phyloP scores from a whole-genome alignment of 2,113 vertebrate genomes.

The Cyanoderma ruficeps region DNA sequence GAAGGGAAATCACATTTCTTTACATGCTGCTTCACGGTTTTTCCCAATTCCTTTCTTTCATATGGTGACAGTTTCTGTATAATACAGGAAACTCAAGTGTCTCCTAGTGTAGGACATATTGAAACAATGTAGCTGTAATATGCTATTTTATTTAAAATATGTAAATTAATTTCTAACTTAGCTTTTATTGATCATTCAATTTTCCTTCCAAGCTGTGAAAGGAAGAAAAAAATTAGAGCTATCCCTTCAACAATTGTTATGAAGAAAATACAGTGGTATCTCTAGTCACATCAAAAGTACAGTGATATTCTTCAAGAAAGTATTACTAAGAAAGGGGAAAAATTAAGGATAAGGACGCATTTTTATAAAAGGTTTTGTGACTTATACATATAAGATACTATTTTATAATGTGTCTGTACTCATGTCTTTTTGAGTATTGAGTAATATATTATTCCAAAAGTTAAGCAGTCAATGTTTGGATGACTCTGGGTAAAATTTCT shows the following conservation, averaged over 20 bases:
- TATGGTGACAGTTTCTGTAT: neutral
- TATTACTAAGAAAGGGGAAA: accelerated
- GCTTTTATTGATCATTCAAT: neutral
- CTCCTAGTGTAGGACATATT: neutral
- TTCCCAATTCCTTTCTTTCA: neutral
- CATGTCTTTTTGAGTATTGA: neutral
- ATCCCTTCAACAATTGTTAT: neutral
- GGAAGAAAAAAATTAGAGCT: neutral
- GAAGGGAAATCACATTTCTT: neutral
- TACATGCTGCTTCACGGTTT: neutral
- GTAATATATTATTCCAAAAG: neutral
- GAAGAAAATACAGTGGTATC: neutral
- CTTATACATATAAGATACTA: neutral
- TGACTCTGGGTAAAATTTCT: neutral
- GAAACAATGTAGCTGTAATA: neutral
- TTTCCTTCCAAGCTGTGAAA: neutral
- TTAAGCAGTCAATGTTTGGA: neutral
- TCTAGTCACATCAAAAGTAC: neutral
- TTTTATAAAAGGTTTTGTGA: neutral
- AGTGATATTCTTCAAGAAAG: neutral
- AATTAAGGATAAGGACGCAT: neutral
- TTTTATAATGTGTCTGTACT: neutral
- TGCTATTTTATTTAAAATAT: neutral
- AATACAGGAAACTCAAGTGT: neutral
- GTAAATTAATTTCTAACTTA: neutral